Percentiles rank a stretch among this genome's conserved stretches.
These are phyloP conservation scores for Ctenopoma multispine DNA, from an alignment of 2,797 vertebrate genomes.

Conservation along the genomic window DNA sequence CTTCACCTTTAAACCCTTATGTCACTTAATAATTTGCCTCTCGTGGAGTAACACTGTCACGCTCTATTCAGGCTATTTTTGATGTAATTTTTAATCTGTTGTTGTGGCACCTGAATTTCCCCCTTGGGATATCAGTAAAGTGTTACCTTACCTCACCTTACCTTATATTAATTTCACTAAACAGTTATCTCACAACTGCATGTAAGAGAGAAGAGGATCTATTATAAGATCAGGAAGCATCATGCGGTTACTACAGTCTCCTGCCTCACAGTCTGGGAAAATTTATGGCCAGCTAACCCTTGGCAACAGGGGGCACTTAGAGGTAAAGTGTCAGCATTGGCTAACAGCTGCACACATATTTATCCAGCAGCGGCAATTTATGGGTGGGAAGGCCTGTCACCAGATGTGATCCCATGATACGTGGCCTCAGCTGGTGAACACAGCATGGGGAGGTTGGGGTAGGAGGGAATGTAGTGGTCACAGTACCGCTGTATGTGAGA, in stretches of 20 bases:
- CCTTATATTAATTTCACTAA: too few relatives aligned
- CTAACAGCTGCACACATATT: constrained; percentile 77
- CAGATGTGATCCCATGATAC: constrained; percentile 58
- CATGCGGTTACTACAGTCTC: constrained; percentile 24
- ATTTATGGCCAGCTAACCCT: constrained; percentile 67
- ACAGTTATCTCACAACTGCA: neutral
- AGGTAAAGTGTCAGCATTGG: constrained; percentile 75
- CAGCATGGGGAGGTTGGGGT: neutral
- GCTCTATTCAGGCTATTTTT: too few relatives aligned
- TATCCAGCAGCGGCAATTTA: constrained; percentile 76
- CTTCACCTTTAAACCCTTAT: too few relatives aligned
- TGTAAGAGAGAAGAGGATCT: constrained; percentile 2
- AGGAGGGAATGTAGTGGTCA: constrained; percentile 11
- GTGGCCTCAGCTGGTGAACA: constrained; percentile 28
- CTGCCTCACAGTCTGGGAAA: constrained; percentile 35
- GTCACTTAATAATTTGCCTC: too few relatives aligned
- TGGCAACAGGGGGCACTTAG: constrained; percentile 70
- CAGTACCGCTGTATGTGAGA: neutral
- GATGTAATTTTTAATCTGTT: too few relatives aligned
- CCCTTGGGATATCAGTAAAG: too few relatives aligned
- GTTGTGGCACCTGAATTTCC: too few relatives aligned
- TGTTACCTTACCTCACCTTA: too few relatives aligned
- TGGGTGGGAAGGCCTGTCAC: constrained; percentile 45
- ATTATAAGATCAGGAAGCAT: constrained; percentile 15
- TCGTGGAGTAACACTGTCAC: too few relatives aligned